A percentile compares a stretch with the other conserved stretches of the same genome.
Conservation (phyloP, 2,113 vertebrate genomes). For the Seriola dumerili region DNA sequence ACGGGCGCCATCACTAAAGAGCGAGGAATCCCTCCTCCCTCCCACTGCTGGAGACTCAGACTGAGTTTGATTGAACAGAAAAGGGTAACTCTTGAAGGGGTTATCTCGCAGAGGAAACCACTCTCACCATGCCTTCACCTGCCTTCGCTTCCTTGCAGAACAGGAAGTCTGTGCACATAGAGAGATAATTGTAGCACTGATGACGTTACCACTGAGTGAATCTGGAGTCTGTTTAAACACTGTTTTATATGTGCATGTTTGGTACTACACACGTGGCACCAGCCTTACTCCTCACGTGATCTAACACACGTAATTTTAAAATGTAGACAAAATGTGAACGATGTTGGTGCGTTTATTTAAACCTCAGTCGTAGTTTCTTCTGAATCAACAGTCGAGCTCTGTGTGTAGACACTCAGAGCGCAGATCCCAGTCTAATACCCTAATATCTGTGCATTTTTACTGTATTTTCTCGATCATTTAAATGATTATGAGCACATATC, state of each 20-base stretch:
- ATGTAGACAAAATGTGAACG: conserved; percentile 49
- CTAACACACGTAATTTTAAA: conserved; percentile 11
- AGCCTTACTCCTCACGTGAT: conserved; percentile 31
- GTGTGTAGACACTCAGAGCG: conserved; percentile 9
- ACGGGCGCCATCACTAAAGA: conserved; percentile 60
- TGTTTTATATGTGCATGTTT: conserved; percentile 10
- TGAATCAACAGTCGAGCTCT: conserved; percentile 15
- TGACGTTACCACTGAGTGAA: conserved; percentile 9
- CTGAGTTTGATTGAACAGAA: not conserved
- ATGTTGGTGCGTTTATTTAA: conserved; percentile 10
- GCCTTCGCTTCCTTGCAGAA: conserved; percentile 34
- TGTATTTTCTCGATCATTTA: conserved; percentile 54
- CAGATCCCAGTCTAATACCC: conserved; percentile 32
- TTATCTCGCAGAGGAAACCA: conserved; percentile 7
- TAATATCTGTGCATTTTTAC: conserved; percentile 55
- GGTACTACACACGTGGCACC: conserved; percentile 14
- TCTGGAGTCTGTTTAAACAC: conserved; percentile 24
- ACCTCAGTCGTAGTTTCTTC: not conserved
- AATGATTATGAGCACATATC: conserved; percentile 56
- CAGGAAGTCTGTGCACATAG: conserved; percentile 29
- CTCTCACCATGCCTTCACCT: conserved; percentile 45
- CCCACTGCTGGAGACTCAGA: not conserved
- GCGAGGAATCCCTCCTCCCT: not conserved
- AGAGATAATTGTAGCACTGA: conserved; percentile 14
- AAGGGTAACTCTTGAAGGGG: not conserved